phyloP scores from a whole-genome alignment of 2,797 vertebrate species.

The Eremophila alpestris region DNA sequence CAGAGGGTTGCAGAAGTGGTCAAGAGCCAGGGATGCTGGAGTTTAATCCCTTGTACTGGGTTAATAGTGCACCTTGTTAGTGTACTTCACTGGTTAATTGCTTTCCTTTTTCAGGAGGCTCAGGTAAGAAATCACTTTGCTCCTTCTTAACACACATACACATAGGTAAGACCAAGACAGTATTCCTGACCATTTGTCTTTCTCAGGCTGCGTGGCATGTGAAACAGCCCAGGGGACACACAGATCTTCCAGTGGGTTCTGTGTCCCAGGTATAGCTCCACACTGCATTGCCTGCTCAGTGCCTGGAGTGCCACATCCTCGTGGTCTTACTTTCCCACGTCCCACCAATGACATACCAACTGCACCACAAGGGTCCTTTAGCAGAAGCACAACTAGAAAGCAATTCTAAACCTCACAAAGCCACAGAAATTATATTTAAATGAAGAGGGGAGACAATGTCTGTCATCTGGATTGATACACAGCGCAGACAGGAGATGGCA shows the following conservation, averaged over 20 bases:
- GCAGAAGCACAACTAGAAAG: conserved; percentile 78
- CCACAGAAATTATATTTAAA: conserved; percentile 65
- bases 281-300: background rate
- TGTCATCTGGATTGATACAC: conserved; percentile 65
- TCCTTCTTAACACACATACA: background rate
- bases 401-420: conserved; percentile 78
- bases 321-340: background rate
- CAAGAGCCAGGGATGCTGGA: conserved; percentile 1
- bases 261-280: background rate
- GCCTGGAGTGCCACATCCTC: background rate
- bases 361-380: conserved; percentile 60
- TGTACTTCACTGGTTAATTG: background rate
- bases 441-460: conserved; percentile 28
- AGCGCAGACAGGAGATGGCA: conserved; percentile 62
- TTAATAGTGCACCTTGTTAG: background rate
- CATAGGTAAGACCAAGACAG: background rate
- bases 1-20: background rate
- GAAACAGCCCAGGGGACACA: background rate
- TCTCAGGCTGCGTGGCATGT: background rate
- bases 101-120: conserved; percentile 34
- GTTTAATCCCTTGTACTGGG: conserved; percentile 25
- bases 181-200: background rate
- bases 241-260: background rate
- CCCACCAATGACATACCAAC: conserved; percentile 11
- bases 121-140: conserved; percentile 14